Evolutionary conservation across 2,888 invertebrate genomes (phyloP), one percentile per base, ranked within the genome.

Genomic region (Melanostoma scalare): DNA sequence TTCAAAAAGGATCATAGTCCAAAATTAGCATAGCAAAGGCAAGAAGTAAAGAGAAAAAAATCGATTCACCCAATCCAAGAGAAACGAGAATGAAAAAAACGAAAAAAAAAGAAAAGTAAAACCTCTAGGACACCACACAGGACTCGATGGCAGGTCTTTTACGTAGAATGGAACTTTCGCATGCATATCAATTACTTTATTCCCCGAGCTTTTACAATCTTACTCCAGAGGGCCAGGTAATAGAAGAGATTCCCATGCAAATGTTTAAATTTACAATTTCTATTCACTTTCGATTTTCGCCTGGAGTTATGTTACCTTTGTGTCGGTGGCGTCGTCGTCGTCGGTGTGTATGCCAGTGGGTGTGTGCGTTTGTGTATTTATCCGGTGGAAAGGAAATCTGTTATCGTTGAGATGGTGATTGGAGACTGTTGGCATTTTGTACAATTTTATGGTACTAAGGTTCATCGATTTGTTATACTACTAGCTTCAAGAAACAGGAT

Each of bases 391-490:
- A 63, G 56, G 50, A 82, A 76, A 82, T 85, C 78, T 73, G 71
- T 80, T 85, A 86, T 85, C 86, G 86, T 77, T 86, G 84, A 71
- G 68, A 82, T 81, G 84, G 76, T 85, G 85, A 88, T 88, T 88
- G 88, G 86, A 88, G 87, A 87, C 87, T 81, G 87, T 85, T 86
- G 88, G 69, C 60, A 67, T 87, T 88, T 88, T 88, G 87, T 86
- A 87, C 60, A 78, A 78, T 82, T 78, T 82, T 82, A 78, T 78
- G 82, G 56, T 73, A 67, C 60, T 63, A 77, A 68, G 73, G 63
- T 68, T 58, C 82, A 82, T 82, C 73, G 82, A 73, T 78, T 78
- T 73, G 78, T 61, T 58, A 40, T 44, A 10, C n/a, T 31, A n/a
- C 8, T 9, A 52, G 40, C 33, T 65, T 33, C 31, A 30, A 52